Evolutionary conservation across 1,140 invertebrate genomes (phyloP), one percentile per base, ranked within the genome.

Genomic region (Zaprionus nigranus): DNA sequence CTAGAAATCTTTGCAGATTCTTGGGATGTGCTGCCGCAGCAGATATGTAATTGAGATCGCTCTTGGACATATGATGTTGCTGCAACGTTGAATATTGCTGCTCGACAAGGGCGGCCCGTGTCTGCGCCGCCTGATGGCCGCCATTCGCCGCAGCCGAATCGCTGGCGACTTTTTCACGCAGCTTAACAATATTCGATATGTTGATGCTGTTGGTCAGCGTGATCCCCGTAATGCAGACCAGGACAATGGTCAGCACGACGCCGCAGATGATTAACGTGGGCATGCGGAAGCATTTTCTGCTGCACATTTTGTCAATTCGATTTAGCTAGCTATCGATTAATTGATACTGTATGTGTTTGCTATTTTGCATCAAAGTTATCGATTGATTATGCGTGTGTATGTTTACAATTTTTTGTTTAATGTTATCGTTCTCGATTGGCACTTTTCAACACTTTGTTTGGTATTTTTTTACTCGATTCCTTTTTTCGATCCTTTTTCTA

Each of bases 191-290:
- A 28, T 92, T 92, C 40, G 91, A 92, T 59, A 92, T 90, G 75
- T 92, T 92, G 34, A 92, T 92, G 79, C 87, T 91, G 63, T 91
- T 92, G n/a, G 91, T 92, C 3, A 92, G 68, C 1, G 91, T 92
- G 30, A 92, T 92, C 79, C 91, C 91, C 77, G 91, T 92, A 20
- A 92, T 92, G 87, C 85, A 92, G 79, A 92, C 91, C 70, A 92
- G 70, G n/a, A 92, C 79, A 20, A 92, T 92, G 76, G 90, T 92
- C 64, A 92, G 65, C 70, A 92, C 79, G 57, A 92, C 91, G 69
- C 90, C 90, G 75, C 91, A 85, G 78, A 92, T 91, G 86, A 90
- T 77, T 74, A 92, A 71, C 64, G 90, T 91, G 75, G 90, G 91
- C 84, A 92, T 91, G 76, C 88, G 92, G 59, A 92, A 92, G 76